Base-by-base conservation (phyloP, 2,888 invertebrate species). In the Drosophila parthenogenetica region DNA sequence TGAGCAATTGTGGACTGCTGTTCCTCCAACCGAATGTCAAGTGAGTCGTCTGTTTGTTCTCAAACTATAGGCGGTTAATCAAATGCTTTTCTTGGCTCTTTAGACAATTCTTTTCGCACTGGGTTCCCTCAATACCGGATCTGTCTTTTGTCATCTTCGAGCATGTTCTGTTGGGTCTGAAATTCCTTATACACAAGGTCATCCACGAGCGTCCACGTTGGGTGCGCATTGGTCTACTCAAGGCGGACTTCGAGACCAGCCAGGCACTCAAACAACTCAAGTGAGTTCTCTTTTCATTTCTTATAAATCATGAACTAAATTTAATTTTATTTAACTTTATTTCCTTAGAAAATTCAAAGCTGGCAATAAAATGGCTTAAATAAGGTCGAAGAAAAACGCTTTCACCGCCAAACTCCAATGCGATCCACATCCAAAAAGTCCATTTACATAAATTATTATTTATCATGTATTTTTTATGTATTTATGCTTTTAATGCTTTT, bases 1-100 rank as follows among this genome's bases (percentile, higher is more conserved):
- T 96, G 85, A 96, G 96, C 59, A 96, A 96, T 92, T 95, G 95
- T 89, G 95, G 95, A 1, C 92, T 96, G 50, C 93, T 96, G 42
- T 95, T 94, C 79, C 93, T 96, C 70, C 95, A 95, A 69, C 95
- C 95, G 5, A 93, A 94, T 77, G 93, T 95, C 46, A 93, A 94
- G 89, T 92, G 63, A 81, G 83, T 68, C 8, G 5, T 3, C n/a
- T 16, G 0, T 2, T 4, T 8, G 3, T 4, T 53, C 40, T 11
- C 13, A 22, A 22, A 7, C 1, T 5, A 22, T 5, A 22, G 8
- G 8, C 29, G 7, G 3, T 16, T 16, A n/a, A 13, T 17, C 17
- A 10, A 3, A 8, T n/a, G 10, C 2, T 14, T 3, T 16, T 17
- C 2, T 45, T 13, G 1, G 0, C 1, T 29, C 3, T 35, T 10